Conservation (phyloP, 37 sponge, comb jelly and placozoan genomes). For the Ianthella basta region DNA sequence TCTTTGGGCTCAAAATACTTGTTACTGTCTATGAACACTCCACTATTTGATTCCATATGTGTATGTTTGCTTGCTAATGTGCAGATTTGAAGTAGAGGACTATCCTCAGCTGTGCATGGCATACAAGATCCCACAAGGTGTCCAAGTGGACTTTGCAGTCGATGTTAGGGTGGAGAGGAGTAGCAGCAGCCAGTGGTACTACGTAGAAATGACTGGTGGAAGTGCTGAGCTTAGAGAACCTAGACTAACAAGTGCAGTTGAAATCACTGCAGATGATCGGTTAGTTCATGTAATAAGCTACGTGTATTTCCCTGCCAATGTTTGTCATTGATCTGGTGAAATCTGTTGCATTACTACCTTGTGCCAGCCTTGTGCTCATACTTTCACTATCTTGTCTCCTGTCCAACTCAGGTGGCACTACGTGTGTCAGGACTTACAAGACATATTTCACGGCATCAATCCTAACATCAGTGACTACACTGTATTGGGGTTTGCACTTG, state of each 20-base stretch:
- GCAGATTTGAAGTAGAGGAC: conserved; percentile 15
- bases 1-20: too few relatives aligned
- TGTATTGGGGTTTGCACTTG: neutral
- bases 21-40: neutral
- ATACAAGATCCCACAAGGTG: conserved; percentile 68
- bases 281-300: too few relatives aligned
- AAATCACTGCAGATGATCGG: too few relatives aligned
- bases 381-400: neutral
- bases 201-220: neutral
- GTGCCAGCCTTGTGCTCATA: neutral
- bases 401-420: conserved; percentile 50
- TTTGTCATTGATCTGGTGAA: too few relatives aligned
- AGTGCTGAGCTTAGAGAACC: too few relatives aligned
- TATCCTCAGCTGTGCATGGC: conserved; percentile 79
- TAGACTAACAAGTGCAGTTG: too few relatives aligned
- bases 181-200: neutral
- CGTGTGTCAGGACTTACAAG: conserved; percentile 36
- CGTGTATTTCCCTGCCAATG: too few relatives aligned
- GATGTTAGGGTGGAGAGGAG: conserved; percentile 29
- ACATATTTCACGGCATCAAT: neutral
- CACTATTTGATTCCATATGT: neutral
- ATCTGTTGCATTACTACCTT: too few relatives aligned
- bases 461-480: neutral
- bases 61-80: neutral
- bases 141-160: conserved; percentile 8